Percentiles rank a stretch among this genome's conserved stretches.
These are phyloP conservation scores for Iguana delicatissima DNA, from an alignment of 2,797 vertebrate species.

Conservation along the genomic window DNA sequence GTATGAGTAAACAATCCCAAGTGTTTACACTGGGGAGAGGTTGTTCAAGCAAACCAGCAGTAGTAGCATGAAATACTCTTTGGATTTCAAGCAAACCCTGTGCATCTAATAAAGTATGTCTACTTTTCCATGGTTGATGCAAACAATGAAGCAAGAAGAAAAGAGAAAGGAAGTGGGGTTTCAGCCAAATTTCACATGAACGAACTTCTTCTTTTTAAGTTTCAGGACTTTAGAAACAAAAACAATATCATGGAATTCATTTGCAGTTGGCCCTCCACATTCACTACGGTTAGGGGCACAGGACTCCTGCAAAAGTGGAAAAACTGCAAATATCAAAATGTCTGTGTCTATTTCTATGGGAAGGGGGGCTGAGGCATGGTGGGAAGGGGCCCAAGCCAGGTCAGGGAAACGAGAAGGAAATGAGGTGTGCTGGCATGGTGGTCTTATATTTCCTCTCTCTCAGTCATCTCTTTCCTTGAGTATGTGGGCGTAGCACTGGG, in stretches of 20 bases:
- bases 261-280: no score
- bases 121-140: conserved; percentile 7
- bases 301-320: no score
- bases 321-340: no score
- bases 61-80: conserved; percentile 40
- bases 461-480: no score
- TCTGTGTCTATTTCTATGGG: no score
- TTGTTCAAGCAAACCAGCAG: conserved; percentile 54
- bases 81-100: conserved; percentile 39
- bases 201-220: background rate
- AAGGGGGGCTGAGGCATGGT: no score
- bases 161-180: background rate
- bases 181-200: background rate
- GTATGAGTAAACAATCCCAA: conserved; percentile 68
- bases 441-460: no score
- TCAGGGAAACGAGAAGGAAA: no score
- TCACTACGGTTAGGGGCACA: no score
- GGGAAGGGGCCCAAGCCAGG: no score
- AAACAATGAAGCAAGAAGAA: background rate
- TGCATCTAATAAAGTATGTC: conserved; percentile 47
- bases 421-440: no score
- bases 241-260: background rate
- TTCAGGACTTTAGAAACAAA: background rate
- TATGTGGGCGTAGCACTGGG: no score
- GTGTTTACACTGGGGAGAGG: conserved; percentile 61